A percentile compares a stretch with the other conserved stretches of the same genome.
These are phyloP conservation scores for Alligator sinensis DNA, from an alignment of 2,113 vertebrate species.

Conservation along the genomic window DNA sequence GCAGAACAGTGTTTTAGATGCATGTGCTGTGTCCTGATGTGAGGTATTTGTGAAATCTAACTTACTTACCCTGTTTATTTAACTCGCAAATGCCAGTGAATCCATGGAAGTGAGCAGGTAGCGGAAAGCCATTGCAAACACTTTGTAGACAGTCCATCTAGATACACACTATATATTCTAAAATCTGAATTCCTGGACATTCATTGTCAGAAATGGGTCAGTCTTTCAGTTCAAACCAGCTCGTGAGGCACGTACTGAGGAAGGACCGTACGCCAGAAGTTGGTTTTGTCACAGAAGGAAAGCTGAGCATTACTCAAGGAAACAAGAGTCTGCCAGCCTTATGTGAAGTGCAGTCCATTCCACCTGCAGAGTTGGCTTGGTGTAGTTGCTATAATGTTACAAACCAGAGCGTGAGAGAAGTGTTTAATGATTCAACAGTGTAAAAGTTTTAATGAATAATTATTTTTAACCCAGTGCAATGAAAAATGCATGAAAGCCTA, in stretches of 20 bases:
- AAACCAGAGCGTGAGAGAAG: background rate
- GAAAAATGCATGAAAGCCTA: conserved; percentile 88
- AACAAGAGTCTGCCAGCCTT: background rate
- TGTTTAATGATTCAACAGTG: background rate
- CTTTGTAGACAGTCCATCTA: background rate
- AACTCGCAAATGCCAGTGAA: background rate
- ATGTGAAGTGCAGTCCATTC: background rate
- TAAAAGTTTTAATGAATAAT: background rate
- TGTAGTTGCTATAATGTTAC: background rate
- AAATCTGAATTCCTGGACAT: background rate
- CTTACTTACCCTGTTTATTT: too few species aligned
- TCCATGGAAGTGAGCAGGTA: background rate
- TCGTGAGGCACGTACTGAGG: background rate
- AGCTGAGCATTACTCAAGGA: background rate
- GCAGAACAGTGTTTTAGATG: background rate
- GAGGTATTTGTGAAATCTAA: background rate
- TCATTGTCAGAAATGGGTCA: too few species aligned
- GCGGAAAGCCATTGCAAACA: background rate
- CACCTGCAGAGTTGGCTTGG: background rate
- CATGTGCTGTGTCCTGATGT: background rate
- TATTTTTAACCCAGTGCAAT: conserved; percentile 84
- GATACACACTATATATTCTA: background rate
- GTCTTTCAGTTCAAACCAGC: too few species aligned
- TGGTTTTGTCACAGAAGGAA: background rate
- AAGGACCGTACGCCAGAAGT: too few species aligned